Base-by-base conservation (phyloP, 2,888 invertebrate genomes). In the Agrotis exclamationis region DNA sequence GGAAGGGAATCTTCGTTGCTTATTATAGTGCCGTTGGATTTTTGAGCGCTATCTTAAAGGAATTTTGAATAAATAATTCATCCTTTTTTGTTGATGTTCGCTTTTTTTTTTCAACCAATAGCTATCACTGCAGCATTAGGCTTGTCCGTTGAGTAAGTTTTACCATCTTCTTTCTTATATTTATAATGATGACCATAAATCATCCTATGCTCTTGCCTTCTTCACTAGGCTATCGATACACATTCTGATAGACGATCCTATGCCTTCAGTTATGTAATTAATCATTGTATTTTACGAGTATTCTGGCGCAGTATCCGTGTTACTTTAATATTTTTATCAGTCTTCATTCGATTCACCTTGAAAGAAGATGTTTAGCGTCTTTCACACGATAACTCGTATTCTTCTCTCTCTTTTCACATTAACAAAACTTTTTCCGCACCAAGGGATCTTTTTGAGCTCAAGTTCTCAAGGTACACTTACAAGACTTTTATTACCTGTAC, bases 401-500 rank as follows among this genome's bases (percentile, higher is more conserved):
- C 14, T 33, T 33, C 56, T 56, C 33, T 33, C 24, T 39, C 7
- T n/a, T n/a, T n/a, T 20, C 33, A 5, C 14, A 18, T 48, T 63
- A 2, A 22, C 16, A 3, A 63, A 28, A 63, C 28, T 44, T 47
- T 33, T 54, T 11, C 3, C 6, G 14, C 47, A 11, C 24, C 53
- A 44, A 44, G 0, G 3, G 6, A 13, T 1, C 44, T 48, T 20
- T 44, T 28, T 20, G 16, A 54, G 16, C 59, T 14, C 28, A 63
- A 70, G 13, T 13, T n/a, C 28, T 16, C 1, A 68, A 59, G 54
- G 28, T 56, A 14, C 20, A 47, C n/a, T 59, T 24, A 24, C 20
- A 60, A 39, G 5, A 62, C 20, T 56, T 68, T 66, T 63, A 68
- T 74, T 56, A 54, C 53, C 48, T 63, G 44, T 44, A 59, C 68